Evolutionary conservation across 1,140 invertebrate genomes (phyloP).

Genomic region (Drosophila pseudoananassae): DNA sequence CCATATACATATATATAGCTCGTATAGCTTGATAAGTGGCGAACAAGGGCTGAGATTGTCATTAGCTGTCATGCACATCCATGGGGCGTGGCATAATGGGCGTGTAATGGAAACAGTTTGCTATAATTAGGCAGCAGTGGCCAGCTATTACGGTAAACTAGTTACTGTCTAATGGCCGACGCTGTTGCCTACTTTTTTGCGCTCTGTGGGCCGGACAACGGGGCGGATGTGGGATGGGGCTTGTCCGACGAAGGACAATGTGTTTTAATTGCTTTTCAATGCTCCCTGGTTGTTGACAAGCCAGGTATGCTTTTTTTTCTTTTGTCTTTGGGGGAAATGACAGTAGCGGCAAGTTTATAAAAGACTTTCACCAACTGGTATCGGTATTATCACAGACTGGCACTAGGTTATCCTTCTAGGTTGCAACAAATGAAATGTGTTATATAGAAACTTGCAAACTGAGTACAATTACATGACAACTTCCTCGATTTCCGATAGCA

Average conservation of each 20-base stretch:
- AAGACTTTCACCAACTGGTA: not conserved
- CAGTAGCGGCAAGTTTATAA: not conserved
- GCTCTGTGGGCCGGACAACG: not conserved
- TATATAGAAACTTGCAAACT: not conserved
- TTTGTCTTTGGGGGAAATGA: not conserved
- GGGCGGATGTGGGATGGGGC: conserved; percentile 20
- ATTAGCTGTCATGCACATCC: conserved; percentile 8
- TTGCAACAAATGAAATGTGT: not conserved
- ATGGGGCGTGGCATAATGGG: conserved; percentile 52
- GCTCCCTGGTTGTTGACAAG: conserved; percentile 7
- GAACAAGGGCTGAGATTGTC: conserved; percentile 23
- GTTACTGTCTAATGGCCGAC: conserved; percentile 60
- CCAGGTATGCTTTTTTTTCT: not conserved
- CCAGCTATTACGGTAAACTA: conserved; percentile 57
- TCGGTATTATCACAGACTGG: not conserved
- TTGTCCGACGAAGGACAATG: conserved; percentile 4
- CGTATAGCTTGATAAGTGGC: not conserved
- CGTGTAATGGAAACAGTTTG: conserved; percentile 59
- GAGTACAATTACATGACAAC: conserved; percentile 10
- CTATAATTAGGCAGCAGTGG: conserved; percentile 66
- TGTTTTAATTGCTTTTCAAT: conserved; percentile 40
- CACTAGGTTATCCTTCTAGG: too few species aligned
- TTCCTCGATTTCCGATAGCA: conserved; percentile 1
- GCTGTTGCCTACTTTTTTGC: conserved; percentile 60
- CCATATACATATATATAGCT: not conserved